Base-by-base conservation (phyloP, 2,797 vertebrate genomes). In the Erethizon dorsatum region DNA sequence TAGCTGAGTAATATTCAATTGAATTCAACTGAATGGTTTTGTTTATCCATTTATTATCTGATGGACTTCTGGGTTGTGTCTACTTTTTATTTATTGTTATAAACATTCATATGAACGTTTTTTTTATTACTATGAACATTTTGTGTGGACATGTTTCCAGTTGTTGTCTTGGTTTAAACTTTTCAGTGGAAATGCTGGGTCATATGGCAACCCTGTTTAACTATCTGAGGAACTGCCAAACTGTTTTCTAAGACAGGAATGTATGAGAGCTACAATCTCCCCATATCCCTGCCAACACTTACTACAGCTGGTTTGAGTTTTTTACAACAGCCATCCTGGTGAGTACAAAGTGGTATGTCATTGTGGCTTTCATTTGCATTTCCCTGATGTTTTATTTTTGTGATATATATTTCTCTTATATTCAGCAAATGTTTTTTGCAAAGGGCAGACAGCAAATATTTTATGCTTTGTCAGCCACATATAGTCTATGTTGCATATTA, bases 281-380 rank as follows among this genome's bases (percentile, higher is more conserved):
- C 77, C 18, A 86, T 24, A 95, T 28, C 41, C 54, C 69, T 65
- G 57, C 13, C 84, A 96, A 63, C 63, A 88, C n/a, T 82, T 91
- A 31, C 13, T 85, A 56, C 10, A 61, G 47, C 3, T 69, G 37
- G 11, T 45, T 45, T 45, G 41, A 45, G 24, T 75, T 75, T 75
- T 75, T 75, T 45, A 47, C 12, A 75, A 26, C 12, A 75, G 71
- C 41, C 41, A 14, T 47, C 5, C 11, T 45, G 26, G 37, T 75
- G 24, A 75, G 41, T 75, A 45, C 12, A 45, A 75, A 75, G 41
- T 75, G 41, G 11, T 26, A 75, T 41, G 24, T 75, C 92, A 47
- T 0, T 90, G 67, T 92, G 92, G 47, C 82, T 95, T 93, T 96
- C 80, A 89, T 80, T 80, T 91, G 52, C 26, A 91, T 80, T 69